Conservation (phyloP, 2,113 vertebrate species). For the Paedocypris sp. region DNA sequence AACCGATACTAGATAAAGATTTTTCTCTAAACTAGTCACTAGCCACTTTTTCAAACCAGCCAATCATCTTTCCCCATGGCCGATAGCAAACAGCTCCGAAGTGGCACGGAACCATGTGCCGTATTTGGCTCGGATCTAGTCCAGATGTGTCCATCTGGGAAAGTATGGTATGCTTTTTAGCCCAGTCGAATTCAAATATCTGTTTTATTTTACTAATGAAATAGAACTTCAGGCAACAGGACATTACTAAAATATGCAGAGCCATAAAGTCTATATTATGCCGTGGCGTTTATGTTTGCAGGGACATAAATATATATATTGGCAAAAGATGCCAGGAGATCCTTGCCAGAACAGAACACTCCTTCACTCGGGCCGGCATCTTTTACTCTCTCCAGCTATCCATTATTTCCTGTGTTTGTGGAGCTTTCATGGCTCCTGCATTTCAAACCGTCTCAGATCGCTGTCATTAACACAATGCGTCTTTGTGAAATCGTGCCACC, state of each 20-base stretch:
- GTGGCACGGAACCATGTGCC: too few species aligned
- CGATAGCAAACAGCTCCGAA: too few species aligned
- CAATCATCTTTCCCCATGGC: too few species aligned
- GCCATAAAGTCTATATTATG: constrained; percentile 21
- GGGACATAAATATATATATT: constrained; percentile 5
- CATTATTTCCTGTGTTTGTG: constrained; percentile 2
- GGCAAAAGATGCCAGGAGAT: constrained; percentile 6
- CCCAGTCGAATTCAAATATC: not conserved
- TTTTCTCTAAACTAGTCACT: too few species aligned
- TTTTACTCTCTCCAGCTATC: not conserved
- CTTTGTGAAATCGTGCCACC: not conserved
- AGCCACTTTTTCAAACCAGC: too few species aligned
- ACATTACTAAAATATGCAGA: constrained; percentile 13
- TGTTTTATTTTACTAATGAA: constrained; percentile 15
- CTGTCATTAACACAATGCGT: not conserved
- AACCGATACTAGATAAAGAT: too few species aligned
- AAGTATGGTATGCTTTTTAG: not conserved
- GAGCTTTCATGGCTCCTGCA: not conserved
- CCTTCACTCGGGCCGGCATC: not conserved
- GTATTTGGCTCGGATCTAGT: too few species aligned
- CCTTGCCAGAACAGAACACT: constrained; percentile 9
- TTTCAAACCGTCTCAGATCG: not conserved
- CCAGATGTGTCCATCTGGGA: not conserved
- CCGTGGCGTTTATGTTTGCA: constrained; percentile 17
- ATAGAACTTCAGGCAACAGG: constrained; percentile 13